Conservation (phyloP, 2,113 vertebrate species). For the Antechinus flavipes region DNA sequence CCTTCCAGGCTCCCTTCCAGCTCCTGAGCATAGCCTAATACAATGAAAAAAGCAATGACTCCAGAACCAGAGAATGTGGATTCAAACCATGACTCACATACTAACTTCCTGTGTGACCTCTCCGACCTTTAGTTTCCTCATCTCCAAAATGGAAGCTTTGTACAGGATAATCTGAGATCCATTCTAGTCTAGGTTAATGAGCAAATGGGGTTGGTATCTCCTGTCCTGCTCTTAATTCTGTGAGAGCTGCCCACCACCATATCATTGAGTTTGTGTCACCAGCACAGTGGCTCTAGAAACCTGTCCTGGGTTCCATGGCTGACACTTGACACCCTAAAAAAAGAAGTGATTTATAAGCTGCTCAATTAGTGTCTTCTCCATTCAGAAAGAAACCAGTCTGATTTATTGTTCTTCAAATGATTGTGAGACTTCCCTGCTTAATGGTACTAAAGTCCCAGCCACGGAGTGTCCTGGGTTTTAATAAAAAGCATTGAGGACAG, state of each 20-base stretch:
- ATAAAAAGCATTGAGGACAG: conserved; percentile 80
- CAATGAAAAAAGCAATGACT: neutral
- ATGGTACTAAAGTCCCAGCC: conserved; percentile 74
- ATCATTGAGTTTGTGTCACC: neutral
- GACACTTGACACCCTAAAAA: conserved; percentile 33
- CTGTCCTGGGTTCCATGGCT: neutral
- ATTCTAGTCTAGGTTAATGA: neutral
- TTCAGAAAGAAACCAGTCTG: conserved; percentile 76
- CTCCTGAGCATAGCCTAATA: neutral
- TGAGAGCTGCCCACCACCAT: neutral
- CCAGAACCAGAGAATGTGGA: neutral
- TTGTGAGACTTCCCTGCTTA: conserved; percentile 80
- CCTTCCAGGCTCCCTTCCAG: neutral
- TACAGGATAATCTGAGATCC: neutral
- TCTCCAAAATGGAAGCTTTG: neutral
- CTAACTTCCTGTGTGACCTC: neutral
- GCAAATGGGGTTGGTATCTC: neutral
- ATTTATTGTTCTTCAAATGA: conserved; percentile 82
- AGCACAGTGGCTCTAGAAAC: neutral
- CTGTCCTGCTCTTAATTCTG: neutral
- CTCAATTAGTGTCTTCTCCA: conserved; percentile 78
- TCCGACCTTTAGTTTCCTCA: neutral
- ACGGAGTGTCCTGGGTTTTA: conserved; percentile 78
- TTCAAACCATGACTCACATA: neutral
- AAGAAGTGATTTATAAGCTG: conserved; percentile 80